Evolutionary conservation across 2,888 invertebrate genomes (phyloP).

Genomic region (Tenthredo notha): DNA sequence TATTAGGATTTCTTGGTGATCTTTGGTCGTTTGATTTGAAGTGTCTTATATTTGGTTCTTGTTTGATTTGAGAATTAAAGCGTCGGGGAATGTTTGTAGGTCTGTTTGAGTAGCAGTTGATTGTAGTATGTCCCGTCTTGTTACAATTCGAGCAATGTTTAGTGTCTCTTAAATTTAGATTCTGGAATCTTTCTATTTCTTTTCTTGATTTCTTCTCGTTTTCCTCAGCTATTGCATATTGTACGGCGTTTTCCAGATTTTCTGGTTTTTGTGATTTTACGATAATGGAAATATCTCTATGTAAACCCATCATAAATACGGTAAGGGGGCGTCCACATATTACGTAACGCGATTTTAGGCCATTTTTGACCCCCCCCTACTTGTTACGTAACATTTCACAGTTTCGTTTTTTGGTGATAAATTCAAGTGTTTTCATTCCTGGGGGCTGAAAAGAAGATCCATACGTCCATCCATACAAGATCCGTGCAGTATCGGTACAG

Average conservation of each 20-base stretch:
- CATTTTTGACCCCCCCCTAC: too few relatives aligned
- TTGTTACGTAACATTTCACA: too few relatives aligned
- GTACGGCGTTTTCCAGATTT: slow-evolving; percentile 65
- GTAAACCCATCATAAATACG: slow-evolving; percentile 65
- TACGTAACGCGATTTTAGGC: too few relatives aligned
- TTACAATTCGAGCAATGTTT: slow-evolving; percentile 52
- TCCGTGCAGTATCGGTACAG: too few relatives aligned
- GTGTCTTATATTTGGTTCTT: background rate
- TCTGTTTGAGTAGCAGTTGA: slow-evolving; percentile 23
- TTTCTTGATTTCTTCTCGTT: slow-evolving; percentile 62
- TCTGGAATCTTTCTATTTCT: slow-evolving; percentile 56
- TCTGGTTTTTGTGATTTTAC: slow-evolving; percentile 67
- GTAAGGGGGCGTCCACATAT: too few relatives aligned
- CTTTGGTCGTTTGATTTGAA: background rate
- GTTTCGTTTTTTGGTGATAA: too few relatives aligned
- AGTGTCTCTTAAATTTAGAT: slow-evolving; percentile 46
- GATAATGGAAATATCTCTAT: slow-evolving; percentile 65
- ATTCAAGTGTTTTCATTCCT: too few relatives aligned
- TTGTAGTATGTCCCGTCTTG: slow-evolving; percentile 33
- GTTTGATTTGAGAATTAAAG: background rate
- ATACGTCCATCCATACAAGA: too few relatives aligned
- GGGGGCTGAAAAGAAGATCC: too few relatives aligned
- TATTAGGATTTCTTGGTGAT: background rate
- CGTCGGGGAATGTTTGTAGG: background rate
- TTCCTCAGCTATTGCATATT: slow-evolving; percentile 66